phyloP scores from a whole-genome alignment of 2,797 vertebrate species.

The Acridotheres tristis region DNA sequence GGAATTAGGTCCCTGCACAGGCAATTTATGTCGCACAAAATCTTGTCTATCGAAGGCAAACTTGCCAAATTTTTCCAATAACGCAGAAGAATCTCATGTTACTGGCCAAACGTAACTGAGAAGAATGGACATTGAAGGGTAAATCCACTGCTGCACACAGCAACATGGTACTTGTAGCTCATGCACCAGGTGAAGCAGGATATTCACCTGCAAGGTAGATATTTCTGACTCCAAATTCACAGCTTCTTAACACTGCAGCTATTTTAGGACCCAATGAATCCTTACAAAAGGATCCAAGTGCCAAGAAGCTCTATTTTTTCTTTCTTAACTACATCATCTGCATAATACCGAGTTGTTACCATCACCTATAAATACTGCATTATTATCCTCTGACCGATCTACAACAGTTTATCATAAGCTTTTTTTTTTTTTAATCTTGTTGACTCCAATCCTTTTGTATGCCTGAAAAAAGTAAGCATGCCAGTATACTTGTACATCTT shows the following conservation, averaged over 20 bases:
- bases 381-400: neutral
- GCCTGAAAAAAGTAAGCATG: neutral
- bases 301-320: neutral
- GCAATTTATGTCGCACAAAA: neutral
- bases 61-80: neutral
- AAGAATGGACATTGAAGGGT: neutral
- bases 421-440: neutral
- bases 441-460: neutral
- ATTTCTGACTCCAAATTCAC: neutral
- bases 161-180: neutral
- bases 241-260: neutral
- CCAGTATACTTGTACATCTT: neutral
- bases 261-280: neutral
- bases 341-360: neutral
- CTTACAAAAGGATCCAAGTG: neutral
- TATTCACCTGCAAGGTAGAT: fast-evolving
- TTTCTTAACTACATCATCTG: neutral
- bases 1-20: neutral
- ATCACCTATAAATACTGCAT: neutral
- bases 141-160: neutral
- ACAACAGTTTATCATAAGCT: neutral
- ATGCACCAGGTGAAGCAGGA: neutral
- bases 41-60: neutral
- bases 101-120: neutral
- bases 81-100: neutral